Base-by-base conservation (phyloP, 2,113 vertebrate genomes). In the Pseudorhombus dupliciocellatus region DNA sequence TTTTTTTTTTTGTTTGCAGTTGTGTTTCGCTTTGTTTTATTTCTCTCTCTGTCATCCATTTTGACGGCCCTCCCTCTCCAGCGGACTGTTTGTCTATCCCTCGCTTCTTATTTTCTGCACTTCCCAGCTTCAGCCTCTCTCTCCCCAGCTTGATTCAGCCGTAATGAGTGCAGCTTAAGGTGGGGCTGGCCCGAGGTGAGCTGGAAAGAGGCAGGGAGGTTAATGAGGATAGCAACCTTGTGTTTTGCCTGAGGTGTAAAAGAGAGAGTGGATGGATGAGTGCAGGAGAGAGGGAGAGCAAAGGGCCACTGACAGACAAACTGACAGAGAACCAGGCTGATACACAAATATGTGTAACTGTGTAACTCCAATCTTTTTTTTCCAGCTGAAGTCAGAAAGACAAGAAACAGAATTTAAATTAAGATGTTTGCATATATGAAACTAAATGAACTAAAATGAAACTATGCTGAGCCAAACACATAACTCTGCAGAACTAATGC, bases 211-310 rank as follows among this genome's bases (percentile, higher is more conserved):
- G 73, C 76, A 68, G 63, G 58, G 59, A 90, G 90, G 86, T 91
- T 93, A 93, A 93, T 92, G 88, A 93, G 84, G 86, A 90, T 54
- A 65, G 86, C 75, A 90, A 91, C 90, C 90, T 92, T 59, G 70
- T 82, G 79, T 84, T 88, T 84, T 87, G 89, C 91, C 84, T 15
- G 70, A 86, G 88, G 84, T 76, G 70, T 77, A 71, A 64, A 64
- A 66, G 14, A 79, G 68, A 74, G 76, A 66, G 78, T 59, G 62
- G 79, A 81, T 75, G 77, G 77, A 87, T 51, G 84, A 80, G 62
- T 44, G 42, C 28, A 55, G 34, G 66, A 46, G 26, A 70, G 71
- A 31, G 66, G 30, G 37, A 69, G 71, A 54, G 72, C 52, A 5
- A 26, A 26, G 12, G 52, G 8, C 20, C 50, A 52, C n/a, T 1